Evolutionary conservation across 2,888 invertebrate species (phyloP), one percentile per base, ranked within the genome.

Genomic region (Clunio marinus): DNA sequence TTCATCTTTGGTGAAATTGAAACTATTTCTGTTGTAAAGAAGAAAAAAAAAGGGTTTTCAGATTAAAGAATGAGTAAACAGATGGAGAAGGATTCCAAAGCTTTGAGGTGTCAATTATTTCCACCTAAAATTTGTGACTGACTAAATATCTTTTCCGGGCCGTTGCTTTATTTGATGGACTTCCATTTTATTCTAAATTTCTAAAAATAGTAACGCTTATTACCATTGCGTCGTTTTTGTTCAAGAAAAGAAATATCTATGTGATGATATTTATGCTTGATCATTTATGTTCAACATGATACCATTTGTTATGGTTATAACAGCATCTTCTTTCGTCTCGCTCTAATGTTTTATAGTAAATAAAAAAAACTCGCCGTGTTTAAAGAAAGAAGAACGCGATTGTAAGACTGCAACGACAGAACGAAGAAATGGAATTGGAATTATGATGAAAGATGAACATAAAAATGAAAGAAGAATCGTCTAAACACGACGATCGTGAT

Each of bases 31-130:
- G 5, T 17, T 51, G 51, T 17, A 22, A 22, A 51, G 51, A 51
- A 51, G 51, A 51, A 51, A n/a, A 22, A 20, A 8, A 41, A 41
- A 41, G 22, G 7, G n/a, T n/a, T n/a, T n/a, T n/a, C n/a, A n/a
- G n/a, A n/a, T n/a, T n/a, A n/a, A n/a, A n/a, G n/a, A n/a, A n/a
- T n/a, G n/a, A n/a, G n/a, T n/a, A n/a, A n/a, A n/a, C n/a, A n/a
- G n/a, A 32, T 7, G 32, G 8, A 32, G 8, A 32, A 32, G 8
- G 32, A 32, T 32, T 32, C 8, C n/a, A n/a, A n/a, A n/a, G n/a
- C 32, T 32, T 41, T 58, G 58, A 15, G 22, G 35, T 37, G 60
- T 15, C 60, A 60, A 60, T 60, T 35, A 60, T 58, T 60, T 60
- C 35, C 60, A 60, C 60, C 60, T 60, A 28, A 10, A 25, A 27